Percentiles rank a stretch among this genome's conserved stretches.
Conservation (phyloP, 2,888 invertebrate species). For the Hirtodrosophila trivittata region DNA sequence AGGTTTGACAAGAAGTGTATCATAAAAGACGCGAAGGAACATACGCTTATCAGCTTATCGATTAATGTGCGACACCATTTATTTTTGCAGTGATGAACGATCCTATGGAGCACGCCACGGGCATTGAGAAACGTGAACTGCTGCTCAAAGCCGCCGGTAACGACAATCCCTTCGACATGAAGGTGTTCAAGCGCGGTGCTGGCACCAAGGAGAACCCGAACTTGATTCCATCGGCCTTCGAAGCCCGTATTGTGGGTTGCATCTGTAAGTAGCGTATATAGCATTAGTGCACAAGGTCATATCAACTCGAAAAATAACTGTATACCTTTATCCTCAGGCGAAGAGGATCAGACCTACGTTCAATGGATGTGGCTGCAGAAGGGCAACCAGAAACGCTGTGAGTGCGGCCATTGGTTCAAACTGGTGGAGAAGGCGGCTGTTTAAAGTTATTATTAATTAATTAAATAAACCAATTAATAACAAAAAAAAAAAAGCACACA, state of each 20-base stretch:
- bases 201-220: conserved; percentile 95
- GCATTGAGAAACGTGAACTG: conserved; percentile 95
- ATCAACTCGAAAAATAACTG: background rate
- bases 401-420: conserved; percentile 98
- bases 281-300: no score
- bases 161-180: conserved; percentile 94
- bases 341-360: conserved; percentile 94
- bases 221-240: conserved; percentile 94
- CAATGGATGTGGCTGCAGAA: conserved; percentile 98
- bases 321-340: conserved; percentile 84
- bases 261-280: conserved; percentile 87
- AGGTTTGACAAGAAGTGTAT: background rate
- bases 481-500: conserved; percentile 48
- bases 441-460: conserved; percentile 85
- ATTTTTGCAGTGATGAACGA: conserved; percentile 89
- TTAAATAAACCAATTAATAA: conserved; percentile 72
- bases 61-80: conserved; percentile 12
- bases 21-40: background rate
- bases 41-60: conserved; percentile 13
- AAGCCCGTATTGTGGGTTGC: conserved; percentile 96
- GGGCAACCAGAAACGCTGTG: conserved; percentile 95
- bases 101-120: conserved; percentile 96
- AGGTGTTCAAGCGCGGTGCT: conserved; percentile 90
- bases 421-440: conserved; percentile 90
- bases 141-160: conserved; percentile 94